Evolutionary conservation across 2,888 invertebrate species (phyloP), one percentile per base, ranked within the genome.

Genomic region (Thymelicus acteon): DNA sequence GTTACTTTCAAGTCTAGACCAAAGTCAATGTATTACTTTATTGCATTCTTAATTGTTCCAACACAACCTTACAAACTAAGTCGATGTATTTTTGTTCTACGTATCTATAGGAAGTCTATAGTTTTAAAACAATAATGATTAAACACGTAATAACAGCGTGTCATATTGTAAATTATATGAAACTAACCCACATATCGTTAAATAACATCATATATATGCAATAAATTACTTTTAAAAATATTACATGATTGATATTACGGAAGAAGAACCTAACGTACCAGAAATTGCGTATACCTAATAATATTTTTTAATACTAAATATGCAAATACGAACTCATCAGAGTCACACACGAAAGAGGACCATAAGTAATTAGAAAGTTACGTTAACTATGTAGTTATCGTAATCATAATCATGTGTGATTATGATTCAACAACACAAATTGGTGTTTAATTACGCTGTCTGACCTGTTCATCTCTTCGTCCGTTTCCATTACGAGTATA

Each of bases 1-100:
- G 74, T 82, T 78, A 84, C 84, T 85, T 86, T 83, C 85, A 88
- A 87, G 86, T 82, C 82, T 85, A 79, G 79, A 80, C 80, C 82
- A 83, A 84, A 80, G 85, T 85, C 81, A 82, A 78, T 82, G 81
- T 80, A 79, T 80, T 62, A 74, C 81, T 80, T 79, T 82, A 82
- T 74, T 73, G 72, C 70, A 68, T 67, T 72, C 58, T 73, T 73
- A 67, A 72, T 70, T 71, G 70, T 67, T 61, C 71, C 24, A 44
- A 64, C 67, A 68, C 64, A 61, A 67, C 57, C 60, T 60, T 54
- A 54, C 52, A 57, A 69, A 67, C 31, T 64, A 63, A 57, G 62
- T 67, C 57, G 40, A 62, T 37, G 52, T 44, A 31, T 60, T 54
- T 48, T 19, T n/a, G n/a, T 70, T 58, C 58, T 49, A 40, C 31